Evolutionary conservation across 1,140 invertebrate genomes (phyloP).

Genomic region (Atta cephalotes): DNA sequence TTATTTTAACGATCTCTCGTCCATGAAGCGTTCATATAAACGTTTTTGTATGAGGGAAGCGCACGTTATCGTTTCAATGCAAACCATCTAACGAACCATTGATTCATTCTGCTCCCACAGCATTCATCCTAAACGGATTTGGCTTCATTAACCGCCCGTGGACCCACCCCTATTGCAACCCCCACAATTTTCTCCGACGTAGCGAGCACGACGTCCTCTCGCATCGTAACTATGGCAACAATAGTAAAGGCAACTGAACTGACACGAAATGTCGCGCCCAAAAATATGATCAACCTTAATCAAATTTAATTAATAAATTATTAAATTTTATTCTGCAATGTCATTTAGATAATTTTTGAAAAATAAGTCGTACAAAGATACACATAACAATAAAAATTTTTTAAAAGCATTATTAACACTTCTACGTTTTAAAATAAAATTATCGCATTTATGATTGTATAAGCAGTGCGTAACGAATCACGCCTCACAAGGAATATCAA

Average conservation of each 20-base stretch:
- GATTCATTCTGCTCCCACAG: conserved; percentile 77
- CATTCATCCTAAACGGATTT: conserved; percentile 86
- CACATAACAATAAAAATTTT: neutral
- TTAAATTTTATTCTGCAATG: conserved; percentile 4
- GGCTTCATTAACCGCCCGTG: conserved; percentile 84
- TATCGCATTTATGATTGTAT: neutral
- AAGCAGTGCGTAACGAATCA: neutral
- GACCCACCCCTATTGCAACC: conserved; percentile 60
- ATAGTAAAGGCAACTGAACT: conserved; percentile 80
- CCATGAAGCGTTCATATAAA: conserved; percentile 62
- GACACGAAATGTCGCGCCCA: neutral
- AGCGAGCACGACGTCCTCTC: conserved; percentile 57
- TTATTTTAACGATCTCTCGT: neutral
- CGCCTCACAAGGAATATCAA: neutral
- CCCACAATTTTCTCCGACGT: conserved; percentile 65
- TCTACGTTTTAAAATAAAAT: neutral
- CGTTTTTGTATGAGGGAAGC: conserved; percentile 59
- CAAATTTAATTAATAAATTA: conserved; percentile 20
- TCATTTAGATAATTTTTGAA: neutral
- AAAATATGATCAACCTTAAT: neutral
- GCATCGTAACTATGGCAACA: conserved; percentile 83
- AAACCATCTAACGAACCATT: conserved; percentile 83
- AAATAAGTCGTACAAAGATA: neutral
- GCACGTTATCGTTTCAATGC: conserved; percentile 81
- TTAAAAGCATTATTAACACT: neutral